Percentiles rank a stretch among this genome's conserved stretches.
phyloP scores from a whole-genome alignment of 2,888 invertebrate genomes.

The Limnephilus auricula region DNA sequence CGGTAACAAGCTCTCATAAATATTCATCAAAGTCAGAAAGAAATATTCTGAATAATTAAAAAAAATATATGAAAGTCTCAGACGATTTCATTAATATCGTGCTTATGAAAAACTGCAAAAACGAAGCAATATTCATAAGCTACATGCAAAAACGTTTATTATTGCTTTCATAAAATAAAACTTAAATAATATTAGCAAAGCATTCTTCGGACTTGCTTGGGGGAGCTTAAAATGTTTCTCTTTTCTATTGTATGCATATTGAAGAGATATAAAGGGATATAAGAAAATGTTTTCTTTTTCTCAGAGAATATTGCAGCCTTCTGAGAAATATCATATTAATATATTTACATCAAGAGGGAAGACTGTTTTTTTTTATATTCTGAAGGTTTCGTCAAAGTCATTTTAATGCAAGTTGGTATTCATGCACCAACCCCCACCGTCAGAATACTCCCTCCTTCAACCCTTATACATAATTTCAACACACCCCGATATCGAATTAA shows the following conservation, averaged over 20 bases:
- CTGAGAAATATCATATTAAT: not conserved
- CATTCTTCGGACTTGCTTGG: not conserved
- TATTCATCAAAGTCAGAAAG: not conserved
- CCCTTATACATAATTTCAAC: constrained; percentile 7
- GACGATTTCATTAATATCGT: not conserved
- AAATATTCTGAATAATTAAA: not conserved
- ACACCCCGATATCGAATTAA: constrained; percentile 27
- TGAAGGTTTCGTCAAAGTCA: constrained; percentile 23
- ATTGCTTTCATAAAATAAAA: not conserved
- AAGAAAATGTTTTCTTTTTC: not conserved
- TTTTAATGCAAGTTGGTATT: not conserved
- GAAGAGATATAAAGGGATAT: not conserved
- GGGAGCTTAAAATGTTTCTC: not conserved
- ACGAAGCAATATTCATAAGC: not conserved
- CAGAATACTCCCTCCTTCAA: not conserved
- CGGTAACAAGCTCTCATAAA: not conserved
- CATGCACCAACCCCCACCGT: not conserved
- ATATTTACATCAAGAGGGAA: not conserved
- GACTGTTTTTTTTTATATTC: not conserved
- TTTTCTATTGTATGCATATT: not conserved
- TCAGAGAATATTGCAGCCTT: not conserved
- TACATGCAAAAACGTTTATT: not conserved
- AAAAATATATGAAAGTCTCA: not conserved
- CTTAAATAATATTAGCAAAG: not conserved
- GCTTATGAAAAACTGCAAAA: not conserved